phyloP scores from a whole-genome alignment of 2,888 invertebrate genomes.

The Theretra japonica region DNA sequence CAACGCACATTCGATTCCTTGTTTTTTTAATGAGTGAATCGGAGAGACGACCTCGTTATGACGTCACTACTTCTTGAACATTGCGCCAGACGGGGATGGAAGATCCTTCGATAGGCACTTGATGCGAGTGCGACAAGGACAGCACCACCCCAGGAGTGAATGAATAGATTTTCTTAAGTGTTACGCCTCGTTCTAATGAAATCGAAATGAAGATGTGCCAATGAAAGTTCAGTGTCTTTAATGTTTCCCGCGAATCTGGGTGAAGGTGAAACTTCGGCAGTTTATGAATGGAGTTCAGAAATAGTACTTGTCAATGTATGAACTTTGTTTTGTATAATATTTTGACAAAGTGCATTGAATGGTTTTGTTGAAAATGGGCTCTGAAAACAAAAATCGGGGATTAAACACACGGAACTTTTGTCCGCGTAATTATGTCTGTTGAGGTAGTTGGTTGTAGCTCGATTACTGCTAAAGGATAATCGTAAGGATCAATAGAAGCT shows the following conservation, averaged over 20 bases:
- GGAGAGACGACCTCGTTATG: conserved; percentile 79
- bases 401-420: no score
- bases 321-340: background rate
- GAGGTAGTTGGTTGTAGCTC: no score
- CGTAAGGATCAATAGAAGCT: no score
- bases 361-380: background rate
- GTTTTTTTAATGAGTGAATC: conserved; percentile 83
- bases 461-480: no score
- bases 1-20: conserved; percentile 62
- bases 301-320: background rate
- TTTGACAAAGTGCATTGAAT: background rate
- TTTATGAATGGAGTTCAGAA: background rate
- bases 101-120: conserved; percentile 41
- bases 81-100: conserved; percentile 57
- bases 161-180: conserved; percentile 75
- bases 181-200: conserved; percentile 61
- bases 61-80: conserved; percentile 75
- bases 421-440: no score
- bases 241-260: conserved; percentile 48
- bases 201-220: conserved; percentile 64
- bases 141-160: conserved; percentile 61
- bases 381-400: no score
- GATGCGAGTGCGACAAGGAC: conserved; percentile 52
- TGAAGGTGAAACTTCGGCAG: conserved; percentile 35
- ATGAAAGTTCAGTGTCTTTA: conserved; percentile 52